A percentile compares a stretch with the other conserved stretches of the same genome.
Evolutionary conservation across 2,888 invertebrate species (phyloP).

Genomic region (Sturmia bella): DNA sequence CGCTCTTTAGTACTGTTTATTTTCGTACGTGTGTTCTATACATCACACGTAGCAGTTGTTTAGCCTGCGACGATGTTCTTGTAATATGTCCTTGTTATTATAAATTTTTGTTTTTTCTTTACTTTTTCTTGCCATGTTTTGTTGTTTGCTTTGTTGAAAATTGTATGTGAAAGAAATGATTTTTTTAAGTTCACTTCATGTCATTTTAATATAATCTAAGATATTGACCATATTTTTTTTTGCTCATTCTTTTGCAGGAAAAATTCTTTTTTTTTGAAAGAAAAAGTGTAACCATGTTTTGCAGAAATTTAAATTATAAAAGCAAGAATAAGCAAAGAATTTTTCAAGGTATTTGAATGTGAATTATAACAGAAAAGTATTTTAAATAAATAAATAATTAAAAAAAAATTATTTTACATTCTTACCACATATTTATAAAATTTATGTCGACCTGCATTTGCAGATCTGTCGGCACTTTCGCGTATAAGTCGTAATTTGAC

Average conservation of each 20-base stretch:
- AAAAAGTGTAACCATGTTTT: neutral
- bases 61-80: conserved; percentile 38
- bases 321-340: conserved; percentile 9
- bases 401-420: too few relatives aligned
- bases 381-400: too few relatives aligned
- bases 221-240: conserved; percentile 69
- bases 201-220: conserved; percentile 70
- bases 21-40: conserved; percentile 64
- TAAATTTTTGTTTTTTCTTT: conserved; percentile 43
- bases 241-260: conserved; percentile 10
- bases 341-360: neutral
- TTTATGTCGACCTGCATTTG: too few relatives aligned
- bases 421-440: too few relatives aligned
- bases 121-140: conserved; percentile 22
- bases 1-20: conserved; percentile 23
- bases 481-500: too few relatives aligned
- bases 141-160: conserved; percentile 63
- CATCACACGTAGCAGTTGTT: conserved; percentile 60
- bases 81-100: conserved; percentile 68
- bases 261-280: neutral
- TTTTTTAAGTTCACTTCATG: conserved; percentile 68
- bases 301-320: conserved; percentile 20
- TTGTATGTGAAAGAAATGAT: conserved; percentile 67
- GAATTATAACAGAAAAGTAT: too few relatives aligned
- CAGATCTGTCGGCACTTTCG: too few relatives aligned